Base-by-base conservation (phyloP, 2,113 vertebrate genomes). In the Alligator sinensis region DNA sequence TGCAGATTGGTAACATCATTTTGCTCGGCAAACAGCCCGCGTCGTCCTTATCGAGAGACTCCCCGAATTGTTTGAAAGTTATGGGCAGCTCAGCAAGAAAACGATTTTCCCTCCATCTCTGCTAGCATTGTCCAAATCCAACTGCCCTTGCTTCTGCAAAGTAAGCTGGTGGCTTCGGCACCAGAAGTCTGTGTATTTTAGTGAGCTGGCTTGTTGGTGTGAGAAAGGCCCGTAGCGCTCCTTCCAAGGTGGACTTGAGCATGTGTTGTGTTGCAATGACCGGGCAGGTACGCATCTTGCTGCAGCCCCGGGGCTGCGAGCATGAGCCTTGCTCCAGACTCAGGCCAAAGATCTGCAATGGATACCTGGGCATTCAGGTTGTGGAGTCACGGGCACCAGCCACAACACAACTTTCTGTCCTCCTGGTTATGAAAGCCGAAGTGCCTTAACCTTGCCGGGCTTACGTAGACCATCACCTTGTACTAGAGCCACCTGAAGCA, bases 11-110 rank as follows among this genome's bases (percentile, higher is more conserved):
- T 92, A 92, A 72, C 77, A 93, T 91, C 72, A 77, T 95, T 95
- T 96, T 92, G 78, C 88, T 97, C 91, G 89, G 91, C 91, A 86
- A 87, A 84, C 74, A 95, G 79, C 81, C 88, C 93, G 94, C 89
- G 83, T 38, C 12, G 77, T 84, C 93, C 92, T 97, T 97, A 96
- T 94, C 96, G 84, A 68, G 91, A 94, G 72, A 38, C 70, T 82
- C 92, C 72, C 79, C 88, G 88, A 95, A 95, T 72, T 84, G 63
- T 88, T 78, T 91, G 85, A 92, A 96, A 96, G 90, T 91, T 95
- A 87, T 78, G 95, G 64, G 86, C 91, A 96, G 90, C 89, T 90
- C 78, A 94, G 72, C 66, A 90, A 63, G 80, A 88, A 95, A 95
- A 96, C 95, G 84, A 93, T 82, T 96, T 90, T 94, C 88, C 90